These are phyloP conservation scores for Marmota flaviventris DNA, from an alignment of 2,113 vertebrate species.

Conservation along the genomic window DNA sequence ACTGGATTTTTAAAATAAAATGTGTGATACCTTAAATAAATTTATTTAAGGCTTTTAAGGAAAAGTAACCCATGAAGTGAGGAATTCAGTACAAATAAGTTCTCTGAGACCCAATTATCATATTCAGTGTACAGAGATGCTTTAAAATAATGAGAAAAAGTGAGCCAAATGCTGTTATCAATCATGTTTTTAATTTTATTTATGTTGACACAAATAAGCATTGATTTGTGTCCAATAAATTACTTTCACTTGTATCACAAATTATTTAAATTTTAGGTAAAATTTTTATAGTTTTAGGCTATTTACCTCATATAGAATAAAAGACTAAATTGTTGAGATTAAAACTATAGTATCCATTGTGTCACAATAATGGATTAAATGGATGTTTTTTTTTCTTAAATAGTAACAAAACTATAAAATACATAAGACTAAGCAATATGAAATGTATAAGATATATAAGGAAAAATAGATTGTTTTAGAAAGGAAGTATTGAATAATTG, in stretches of 20 bases:
- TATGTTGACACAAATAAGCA: background rate
- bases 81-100: background rate
- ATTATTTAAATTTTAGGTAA: background rate
- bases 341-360: background rate
- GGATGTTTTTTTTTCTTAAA: background rate
- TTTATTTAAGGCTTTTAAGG: conserved; percentile 53
- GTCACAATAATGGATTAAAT: background rate
- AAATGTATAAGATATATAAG: background rate
- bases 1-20: conserved; percentile 66
- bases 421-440: background rate
- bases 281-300: background rate
- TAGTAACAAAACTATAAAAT: background rate
- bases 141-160: conserved; percentile 35
- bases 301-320: background rate
- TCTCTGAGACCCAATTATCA: conserved; percentile 35
- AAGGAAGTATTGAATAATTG: background rate
- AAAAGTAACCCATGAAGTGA: conserved; percentile 32
- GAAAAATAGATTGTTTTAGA: background rate
- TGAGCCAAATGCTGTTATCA: background rate
- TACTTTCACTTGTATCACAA: background rate
- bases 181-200: background rate
- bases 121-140: conserved; percentile 3
- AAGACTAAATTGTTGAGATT: background rate
- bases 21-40: conserved; percentile 54
- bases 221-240: background rate